Evolutionary conservation across 2,888 invertebrate species (phyloP).

Genomic region (Dyspetes luteomarginatus): DNA sequence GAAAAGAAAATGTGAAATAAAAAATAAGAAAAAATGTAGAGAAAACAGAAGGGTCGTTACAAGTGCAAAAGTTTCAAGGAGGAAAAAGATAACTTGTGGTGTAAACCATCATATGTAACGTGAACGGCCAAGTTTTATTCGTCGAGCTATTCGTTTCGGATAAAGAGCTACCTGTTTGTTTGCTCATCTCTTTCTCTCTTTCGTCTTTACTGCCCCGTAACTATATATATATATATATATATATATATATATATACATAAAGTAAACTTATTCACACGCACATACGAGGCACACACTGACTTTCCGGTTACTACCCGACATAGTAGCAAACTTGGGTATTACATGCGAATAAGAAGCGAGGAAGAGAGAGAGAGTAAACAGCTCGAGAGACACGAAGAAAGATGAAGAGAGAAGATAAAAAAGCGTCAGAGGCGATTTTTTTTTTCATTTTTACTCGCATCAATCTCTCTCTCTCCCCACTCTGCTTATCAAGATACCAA

Average conservation of each 20-base stretch:
- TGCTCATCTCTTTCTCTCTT: conserved; percentile 71
- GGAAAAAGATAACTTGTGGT: conserved; percentile 72
- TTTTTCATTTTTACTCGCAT: conserved; percentile 2
- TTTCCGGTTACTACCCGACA: conserved; percentile 47
- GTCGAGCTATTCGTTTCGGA: conserved; percentile 76
- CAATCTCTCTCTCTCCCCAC: background rate
- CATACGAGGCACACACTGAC: conserved; percentile 43
- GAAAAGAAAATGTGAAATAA: background rate
- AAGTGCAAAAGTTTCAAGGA: too few relatives aligned
- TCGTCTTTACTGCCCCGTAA: background rate
- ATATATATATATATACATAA: background rate
- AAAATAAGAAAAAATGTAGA: conserved; percentile 2
- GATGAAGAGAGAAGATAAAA: background rate
- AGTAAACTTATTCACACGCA: conserved; percentile 51
- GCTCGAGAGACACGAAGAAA: conserved; percentile 4
- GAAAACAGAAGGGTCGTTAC: conserved; percentile 67
- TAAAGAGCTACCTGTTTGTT: conserved; percentile 79
- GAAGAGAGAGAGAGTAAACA: background rate
- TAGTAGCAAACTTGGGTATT: conserved; percentile 28
- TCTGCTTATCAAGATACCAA: background rate
- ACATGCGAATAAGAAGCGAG: conserved; percentile 28
- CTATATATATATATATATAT: too few relatives aligned
- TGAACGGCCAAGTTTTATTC: conserved; percentile 72
- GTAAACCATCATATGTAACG: conserved; percentile 55
- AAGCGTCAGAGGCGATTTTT: background rate